Evolutionary conservation across 2,888 invertebrate genomes (phyloP), one percentile per base, ranked within the genome.

Genomic region (Xanthorhoe designata): DNA sequence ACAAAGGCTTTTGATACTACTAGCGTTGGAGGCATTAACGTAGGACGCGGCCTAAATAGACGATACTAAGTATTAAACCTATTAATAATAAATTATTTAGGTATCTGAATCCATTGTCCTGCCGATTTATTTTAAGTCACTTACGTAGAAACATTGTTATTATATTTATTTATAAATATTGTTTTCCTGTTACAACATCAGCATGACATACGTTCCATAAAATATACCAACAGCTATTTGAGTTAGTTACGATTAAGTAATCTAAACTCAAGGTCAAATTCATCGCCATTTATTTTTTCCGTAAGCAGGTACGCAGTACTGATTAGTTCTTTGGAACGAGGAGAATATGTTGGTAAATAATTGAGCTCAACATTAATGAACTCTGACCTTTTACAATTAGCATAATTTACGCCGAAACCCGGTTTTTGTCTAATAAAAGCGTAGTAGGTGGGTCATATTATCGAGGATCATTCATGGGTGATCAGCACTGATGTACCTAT

Each of bases 401-500:
- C 38, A 55, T 19, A 38, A 42, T 38, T 55, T 19, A 38, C 18
- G 18, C 42, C 18, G 19, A 42, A 55, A 47, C 47, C 17, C 47
- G 47, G 47, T 19, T 55, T 54, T 35, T 15, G 32, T 19, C 45
- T 10, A 35, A 35, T n/a, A n/a, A 52, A 45, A 29, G 47, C 45
- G 15, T 52, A 60, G 38, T 53, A 51, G n/a, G 51, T 45, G 47
- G 19, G 42, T 72, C 64, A 69, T 68, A 60, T 78, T 75, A 73
- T 65, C 62, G 70, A 79, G 80, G 75, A 78, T 78, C 76, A 79
- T 80, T 81, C 76, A 78, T 75, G 75, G 79, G 78, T 75, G 81
- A 79, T 78, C 75, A 78, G 70, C 73, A 80, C 72, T 86, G 82
- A 85, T 85, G 83, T 82, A n/a, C n/a, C n/a, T n/a, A 81, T 76